A percentile compares a stretch with the other conserved stretches of the same genome.
These are phyloP conservation scores for Manis pentadactyla DNA, from an alignment of 2,797 vertebrate species.

Conservation along the genomic window DNA sequence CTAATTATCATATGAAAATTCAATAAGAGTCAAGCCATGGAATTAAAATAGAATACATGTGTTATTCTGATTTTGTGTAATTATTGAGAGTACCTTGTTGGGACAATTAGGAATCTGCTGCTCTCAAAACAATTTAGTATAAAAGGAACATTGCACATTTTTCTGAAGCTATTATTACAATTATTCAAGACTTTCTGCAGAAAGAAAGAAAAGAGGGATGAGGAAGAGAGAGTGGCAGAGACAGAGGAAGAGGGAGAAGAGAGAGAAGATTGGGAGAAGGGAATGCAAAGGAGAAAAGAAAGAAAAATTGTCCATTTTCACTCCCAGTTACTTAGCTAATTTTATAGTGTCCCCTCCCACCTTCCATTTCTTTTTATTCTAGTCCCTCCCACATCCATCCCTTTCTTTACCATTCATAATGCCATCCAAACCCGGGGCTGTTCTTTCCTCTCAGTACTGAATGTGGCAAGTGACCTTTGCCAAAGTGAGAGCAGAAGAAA, in stretches of 20 bases:
- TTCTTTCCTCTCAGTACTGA: neutral
- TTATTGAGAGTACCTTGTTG: slow-evolving; percentile 60
- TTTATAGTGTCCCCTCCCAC: neutral
- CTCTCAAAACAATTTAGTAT: slow-evolving; percentile 71
- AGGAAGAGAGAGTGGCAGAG: neutral
- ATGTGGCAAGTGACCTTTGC: neutral
- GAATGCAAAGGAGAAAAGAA: neutral
- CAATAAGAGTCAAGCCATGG: slow-evolving; percentile 56
- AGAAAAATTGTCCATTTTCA: neutral
- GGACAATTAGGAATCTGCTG: slow-evolving; percentile 60
- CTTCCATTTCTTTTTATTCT: neutral
- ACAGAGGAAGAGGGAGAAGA: neutral
- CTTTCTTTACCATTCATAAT: neutral
- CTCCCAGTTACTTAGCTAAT: neutral
- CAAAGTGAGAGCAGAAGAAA: neutral
- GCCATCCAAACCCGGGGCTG: neutral
- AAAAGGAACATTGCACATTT: slow-evolving; percentile 66
- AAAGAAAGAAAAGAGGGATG: neutral
- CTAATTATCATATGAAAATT: slow-evolving; percentile 73
- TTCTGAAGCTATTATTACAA: slow-evolving; percentile 73
- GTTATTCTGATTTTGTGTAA: slow-evolving; percentile 57
- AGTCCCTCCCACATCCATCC: neutral
- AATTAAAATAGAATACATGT: slow-evolving; percentile 32
- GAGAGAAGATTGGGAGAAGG: neutral
- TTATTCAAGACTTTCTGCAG: neutral